Percentiles rank a stretch among this genome's conserved stretches.
These are phyloP conservation scores for Colius striatus DNA, from an alignment of 2,113 vertebrate species.

Conservation along the genomic window DNA sequence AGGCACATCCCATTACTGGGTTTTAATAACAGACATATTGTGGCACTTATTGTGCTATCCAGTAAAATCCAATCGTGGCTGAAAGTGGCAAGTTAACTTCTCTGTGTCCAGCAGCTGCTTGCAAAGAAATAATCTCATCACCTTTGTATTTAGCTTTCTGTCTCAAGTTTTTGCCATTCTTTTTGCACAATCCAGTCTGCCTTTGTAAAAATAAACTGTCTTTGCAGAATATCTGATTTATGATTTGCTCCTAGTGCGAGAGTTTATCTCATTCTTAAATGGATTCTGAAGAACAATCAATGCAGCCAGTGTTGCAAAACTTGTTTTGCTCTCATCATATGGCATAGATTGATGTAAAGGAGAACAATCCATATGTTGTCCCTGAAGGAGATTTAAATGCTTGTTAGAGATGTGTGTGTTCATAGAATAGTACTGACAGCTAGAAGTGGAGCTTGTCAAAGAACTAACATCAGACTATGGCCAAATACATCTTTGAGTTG, in stretches of 20 bases:
- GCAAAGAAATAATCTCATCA: slow-evolving; percentile 39
- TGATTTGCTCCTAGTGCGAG: neutral
- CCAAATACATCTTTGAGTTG: neutral
- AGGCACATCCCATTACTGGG: neutral
- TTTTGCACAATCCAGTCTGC: neutral
- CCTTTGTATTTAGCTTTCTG: neutral
- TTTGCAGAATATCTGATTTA: neutral
- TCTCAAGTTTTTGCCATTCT: neutral
- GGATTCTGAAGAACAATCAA: slow-evolving; percentile 3
- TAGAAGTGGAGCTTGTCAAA: neutral
- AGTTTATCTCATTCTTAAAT: neutral
- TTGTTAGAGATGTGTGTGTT: neutral
- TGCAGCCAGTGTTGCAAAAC: neutral
- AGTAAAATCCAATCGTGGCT: slow-evolving; percentile 30
- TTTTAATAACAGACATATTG: slow-evolving; percentile 18
- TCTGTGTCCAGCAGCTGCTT: slow-evolving; percentile 38
- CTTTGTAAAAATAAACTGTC: neutral
- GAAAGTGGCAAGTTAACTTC: slow-evolving; percentile 35
- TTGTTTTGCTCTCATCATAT: neutral
- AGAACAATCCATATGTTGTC: neutral
- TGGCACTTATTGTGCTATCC: neutral
- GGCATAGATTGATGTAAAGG: neutral
- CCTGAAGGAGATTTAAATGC: neutral
- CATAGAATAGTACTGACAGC: neutral
- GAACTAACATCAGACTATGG: neutral